Percentiles rank a stretch among this genome's conserved stretches.
phyloP scores from a whole-genome alignment of 2,888 invertebrate genomes.

The Cephus runcator region DNA sequence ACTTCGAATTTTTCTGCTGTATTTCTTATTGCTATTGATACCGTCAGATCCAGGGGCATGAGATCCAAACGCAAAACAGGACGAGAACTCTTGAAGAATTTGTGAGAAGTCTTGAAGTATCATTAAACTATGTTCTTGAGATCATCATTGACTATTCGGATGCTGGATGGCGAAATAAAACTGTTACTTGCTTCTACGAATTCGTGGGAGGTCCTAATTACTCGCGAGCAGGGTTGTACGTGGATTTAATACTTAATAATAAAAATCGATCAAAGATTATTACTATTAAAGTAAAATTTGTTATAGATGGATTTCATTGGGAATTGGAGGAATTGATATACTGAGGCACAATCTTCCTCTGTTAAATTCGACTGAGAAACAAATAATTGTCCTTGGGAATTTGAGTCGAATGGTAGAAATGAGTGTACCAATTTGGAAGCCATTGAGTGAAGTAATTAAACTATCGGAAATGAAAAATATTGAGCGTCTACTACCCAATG shows the following conservation, averaged over 20 bases:
- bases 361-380: background rate
- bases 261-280: background rate
- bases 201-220: slow-evolving; percentile 41
- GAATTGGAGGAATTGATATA: background rate
- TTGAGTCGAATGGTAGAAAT: slow-evolving; percentile 41
- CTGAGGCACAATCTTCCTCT: background rate
- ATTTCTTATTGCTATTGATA: background rate
- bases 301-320: background rate
- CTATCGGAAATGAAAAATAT: slow-evolving; percentile 30
- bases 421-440: slow-evolving; percentile 53
- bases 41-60: background rate
- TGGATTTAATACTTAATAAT: background rate
- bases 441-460: slow-evolving; percentile 42
- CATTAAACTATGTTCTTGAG: slow-evolving; percentile 46
- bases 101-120: slow-evolving; percentile 35
- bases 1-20: background rate
- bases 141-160: slow-evolving; percentile 49
- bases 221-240: slow-evolving; percentile 48
- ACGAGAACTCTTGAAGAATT: slow-evolving; percentile 38
- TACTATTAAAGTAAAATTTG: background rate
- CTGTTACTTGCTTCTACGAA: slow-evolving; percentile 39
- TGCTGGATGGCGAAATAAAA: slow-evolving; percentile 32
- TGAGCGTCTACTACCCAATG: slow-evolving; percentile 43
- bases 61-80: slow-evolving; percentile 5
- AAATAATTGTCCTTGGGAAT: slow-evolving; percentile 23